Evolutionary conservation across 2,888 invertebrate species (phyloP).

Genomic region (Dioctria linearis): DNA sequence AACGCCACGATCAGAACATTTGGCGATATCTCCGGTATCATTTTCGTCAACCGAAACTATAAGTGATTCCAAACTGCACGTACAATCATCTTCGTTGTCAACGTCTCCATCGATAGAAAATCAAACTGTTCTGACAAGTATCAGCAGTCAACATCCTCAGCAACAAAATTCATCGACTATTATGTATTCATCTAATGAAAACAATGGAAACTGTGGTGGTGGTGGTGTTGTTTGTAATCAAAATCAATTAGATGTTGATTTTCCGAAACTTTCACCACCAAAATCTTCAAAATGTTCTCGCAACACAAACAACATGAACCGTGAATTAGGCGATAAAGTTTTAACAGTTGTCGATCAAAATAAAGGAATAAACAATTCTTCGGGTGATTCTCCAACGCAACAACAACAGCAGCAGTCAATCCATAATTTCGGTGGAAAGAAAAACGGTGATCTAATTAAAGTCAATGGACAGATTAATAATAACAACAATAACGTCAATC

Average conservation of each 20-base stretch:
- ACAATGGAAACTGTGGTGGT: slow-evolving; percentile 53
- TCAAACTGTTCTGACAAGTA: slow-evolving; percentile 68
- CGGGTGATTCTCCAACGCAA: slow-evolving; percentile 44
- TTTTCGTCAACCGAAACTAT: slow-evolving; percentile 62
- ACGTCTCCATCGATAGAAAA: slow-evolving; percentile 66
- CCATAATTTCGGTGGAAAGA: slow-evolving; percentile 48
- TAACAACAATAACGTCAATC: slow-evolving; percentile 56
- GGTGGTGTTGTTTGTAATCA: slow-evolving; percentile 65
- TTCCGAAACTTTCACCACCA: slow-evolving; percentile 70
- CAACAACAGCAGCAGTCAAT: not conserved
- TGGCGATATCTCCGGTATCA: slow-evolving; percentile 60
- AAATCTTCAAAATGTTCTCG: slow-evolving; percentile 68
- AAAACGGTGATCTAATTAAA: slow-evolving; percentile 40
- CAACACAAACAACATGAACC: slow-evolving; percentile 59
- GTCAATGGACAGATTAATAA: slow-evolving; percentile 56
- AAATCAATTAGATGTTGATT: slow-evolving; percentile 67
- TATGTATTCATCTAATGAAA: slow-evolving; percentile 47
- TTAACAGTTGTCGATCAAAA: slow-evolving; percentile 54
- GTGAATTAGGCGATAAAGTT: slow-evolving; percentile 56
- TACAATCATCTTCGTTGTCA: slow-evolving; percentile 64
- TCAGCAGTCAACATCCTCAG: slow-evolving; percentile 65
- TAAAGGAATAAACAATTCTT: slow-evolving; percentile 56
- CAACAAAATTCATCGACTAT: slow-evolving; percentile 59
- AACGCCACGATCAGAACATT: slow-evolving; percentile 71
- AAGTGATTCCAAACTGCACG: slow-evolving; percentile 65